Base-by-base conservation (phyloP, 2,888 invertebrate genomes). In the Tetragonula carbonaria region DNA sequence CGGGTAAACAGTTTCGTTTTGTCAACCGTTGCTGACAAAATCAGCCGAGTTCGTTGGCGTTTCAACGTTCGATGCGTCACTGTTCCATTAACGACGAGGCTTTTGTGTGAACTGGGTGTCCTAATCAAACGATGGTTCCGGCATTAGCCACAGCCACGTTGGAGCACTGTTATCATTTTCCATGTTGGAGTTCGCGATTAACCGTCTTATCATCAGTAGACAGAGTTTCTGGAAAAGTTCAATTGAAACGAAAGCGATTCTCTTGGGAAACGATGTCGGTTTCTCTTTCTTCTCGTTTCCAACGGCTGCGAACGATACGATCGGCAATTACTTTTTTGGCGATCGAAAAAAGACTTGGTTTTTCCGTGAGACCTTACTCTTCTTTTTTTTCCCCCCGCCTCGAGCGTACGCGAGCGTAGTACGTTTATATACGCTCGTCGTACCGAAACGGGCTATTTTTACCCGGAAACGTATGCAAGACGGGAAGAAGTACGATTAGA, bases 1-100 rank as follows among this genome's bases (percentile, higher is more conserved):
- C 65, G 51, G 53, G 82, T 28, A 80, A 78, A 79, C 11, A 82
- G 33, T 62, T 38, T 2, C 14, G 57, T 77, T 66, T 45, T 65
- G 75, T 62, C 57, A n/a, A 57, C 33, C 33, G 5, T 59, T n/a
- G n/a, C 23, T 59, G 23, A 59, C 23, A n/a, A n/a, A 33, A 33
- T 5, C 13, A 59, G n/a, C 14, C 2, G 68, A 63, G 45, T 23
- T 84, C 68, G 70, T 73, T 38, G 78, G 62, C 78, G 75, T 13
- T 51, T 23, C 23, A 23, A 23, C 14, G 38, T 11, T 33, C 87
- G 88, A 91, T 91, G 84, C 84, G 85, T 91, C 91, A 91, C 83
- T 89, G 88, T 90, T 90, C 85, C 87, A 91, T 91, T 86, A 91
- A 87, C 84, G 66, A 45, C 59, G 63, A 63, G 57, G n/a, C 53